Evolutionary conservation across 2,888 invertebrate species (phyloP).

Genomic region (Trilocha varians): DNA sequence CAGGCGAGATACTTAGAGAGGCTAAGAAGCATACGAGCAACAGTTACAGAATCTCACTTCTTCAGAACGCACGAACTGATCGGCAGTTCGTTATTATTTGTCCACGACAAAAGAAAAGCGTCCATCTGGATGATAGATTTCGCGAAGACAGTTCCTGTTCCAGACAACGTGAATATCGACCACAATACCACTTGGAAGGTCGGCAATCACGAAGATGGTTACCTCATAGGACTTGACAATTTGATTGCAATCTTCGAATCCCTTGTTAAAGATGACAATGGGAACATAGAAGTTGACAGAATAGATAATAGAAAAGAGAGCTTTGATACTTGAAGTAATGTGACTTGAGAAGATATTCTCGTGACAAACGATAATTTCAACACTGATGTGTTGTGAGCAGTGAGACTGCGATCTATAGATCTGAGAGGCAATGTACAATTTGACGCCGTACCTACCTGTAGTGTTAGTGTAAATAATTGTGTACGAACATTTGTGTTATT

Average conservation of each 20-base stretch:
- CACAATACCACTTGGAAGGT: conserved; percentile 92
- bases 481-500: conserved; percentile 36
- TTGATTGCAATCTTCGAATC: conserved; percentile 87
- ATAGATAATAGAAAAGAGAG: conserved; percentile 41
- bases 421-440: conserved; percentile 12
- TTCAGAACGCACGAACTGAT: conserved; percentile 95
- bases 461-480: conserved; percentile 50
- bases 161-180: conserved; percentile 80
- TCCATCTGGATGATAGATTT: conserved; percentile 98
- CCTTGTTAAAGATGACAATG: conserved; percentile 65
- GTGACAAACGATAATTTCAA: conserved; percentile 32
- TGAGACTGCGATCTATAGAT: conserved; percentile 25
- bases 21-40: conserved; percentile 86
- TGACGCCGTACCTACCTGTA: conserved; percentile 32
- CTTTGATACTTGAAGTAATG: conserved; percentile 54
- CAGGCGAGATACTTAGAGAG: conserved; percentile 89
- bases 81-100: conserved; percentile 94
- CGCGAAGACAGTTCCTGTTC: conserved; percentile 92
- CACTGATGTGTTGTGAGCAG: conserved; percentile 30
- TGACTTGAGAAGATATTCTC: conserved; percentile 21
- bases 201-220: conserved; percentile 97
- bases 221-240: conserved; percentile 92
- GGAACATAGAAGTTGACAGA: conserved; percentile 55
- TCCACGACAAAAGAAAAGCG: conserved; percentile 91
- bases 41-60: conserved; percentile 89